These are phyloP conservation scores for Morus bassanus DNA, from an alignment of 2,797 vertebrate species.

Conservation along the genomic window DNA sequence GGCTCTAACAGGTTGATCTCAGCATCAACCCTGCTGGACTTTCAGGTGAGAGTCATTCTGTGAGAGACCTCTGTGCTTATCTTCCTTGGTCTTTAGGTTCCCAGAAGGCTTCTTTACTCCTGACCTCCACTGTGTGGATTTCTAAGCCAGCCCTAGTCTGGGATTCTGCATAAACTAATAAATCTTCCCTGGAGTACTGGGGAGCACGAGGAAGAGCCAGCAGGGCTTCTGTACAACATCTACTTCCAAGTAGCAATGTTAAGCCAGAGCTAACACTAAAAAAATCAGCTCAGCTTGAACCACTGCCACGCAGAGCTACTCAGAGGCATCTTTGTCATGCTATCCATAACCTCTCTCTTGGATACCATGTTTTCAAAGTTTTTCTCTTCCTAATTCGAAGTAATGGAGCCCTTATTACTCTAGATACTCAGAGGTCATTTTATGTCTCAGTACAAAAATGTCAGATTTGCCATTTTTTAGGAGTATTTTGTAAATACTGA, in stretches of 20 bases:
- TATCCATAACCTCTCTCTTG: neutral
- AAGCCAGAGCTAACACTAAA: neutral
- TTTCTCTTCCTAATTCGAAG: neutral
- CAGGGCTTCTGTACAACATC: neutral
- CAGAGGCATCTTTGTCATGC: neutral
- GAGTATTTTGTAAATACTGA: neutral
- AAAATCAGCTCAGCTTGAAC: neutral
- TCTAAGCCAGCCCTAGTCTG: neutral
- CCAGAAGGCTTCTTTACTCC: neutral
- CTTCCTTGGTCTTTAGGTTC: neutral
- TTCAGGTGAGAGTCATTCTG: neutral
- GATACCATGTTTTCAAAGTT: neutral
- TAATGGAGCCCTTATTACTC: neutral
- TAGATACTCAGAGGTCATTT: neutral
- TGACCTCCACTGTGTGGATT: neutral
- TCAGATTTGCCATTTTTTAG: neutral
- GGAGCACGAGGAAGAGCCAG: neutral
- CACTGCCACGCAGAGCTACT: neutral
- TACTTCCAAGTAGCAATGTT: neutral
- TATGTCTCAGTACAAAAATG: neutral
- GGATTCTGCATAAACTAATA: neutral
- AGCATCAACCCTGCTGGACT: neutral
- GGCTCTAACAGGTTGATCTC: neutral
- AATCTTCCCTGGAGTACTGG: neutral
- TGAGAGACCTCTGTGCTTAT: neutral